phyloP scores from a whole-genome alignment of 2,888 invertebrate species.

The Peribatodes rhomboidaria region DNA sequence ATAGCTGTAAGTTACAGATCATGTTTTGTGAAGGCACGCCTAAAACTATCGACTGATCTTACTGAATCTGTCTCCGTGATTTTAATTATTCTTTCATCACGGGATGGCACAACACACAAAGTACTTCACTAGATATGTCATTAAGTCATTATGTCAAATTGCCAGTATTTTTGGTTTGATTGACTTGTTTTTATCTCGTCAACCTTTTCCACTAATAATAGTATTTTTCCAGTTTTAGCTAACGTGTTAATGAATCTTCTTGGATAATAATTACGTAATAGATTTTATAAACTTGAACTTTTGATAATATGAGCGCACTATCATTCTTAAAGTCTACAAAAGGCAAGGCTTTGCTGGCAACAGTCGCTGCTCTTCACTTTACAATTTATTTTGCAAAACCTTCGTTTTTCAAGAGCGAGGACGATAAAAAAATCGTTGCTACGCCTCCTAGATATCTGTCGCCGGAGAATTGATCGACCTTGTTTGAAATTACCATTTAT shows the following conservation, averaged over 20 bases:
- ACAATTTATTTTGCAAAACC: constrained; percentile 78
- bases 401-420: constrained; percentile 74
- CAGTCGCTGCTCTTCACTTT: constrained; percentile 73
- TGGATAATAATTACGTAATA: constrained; percentile 43
- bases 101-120: too few species aligned
- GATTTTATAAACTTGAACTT: constrained; percentile 34
- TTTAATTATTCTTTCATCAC: too few species aligned
- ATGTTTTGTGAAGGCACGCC: too few species aligned
- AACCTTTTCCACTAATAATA: neutral
- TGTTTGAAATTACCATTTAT: constrained; percentile 39
- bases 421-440: constrained; percentile 53
- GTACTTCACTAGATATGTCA: neutral
- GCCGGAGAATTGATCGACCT: constrained; percentile 70
- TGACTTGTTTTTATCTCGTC: too few species aligned
- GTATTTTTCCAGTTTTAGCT: constrained; percentile 4
- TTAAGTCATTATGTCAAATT: too few species aligned
- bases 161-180: too few species aligned
- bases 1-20: too few species aligned
- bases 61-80: too few species aligned
- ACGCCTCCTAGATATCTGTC: constrained; percentile 76
- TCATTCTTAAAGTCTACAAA: constrained; percentile 77
- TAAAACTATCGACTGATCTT: too few species aligned
- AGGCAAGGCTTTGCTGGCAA: constrained; percentile 75
- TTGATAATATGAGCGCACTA: constrained; percentile 67
- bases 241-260: constrained; percentile 2